Percentiles rank a stretch among this genome's conserved stretches.
Conservation (phyloP, 1,140 invertebrate genomes). For the Aporrectodea caliginosa region DNA sequence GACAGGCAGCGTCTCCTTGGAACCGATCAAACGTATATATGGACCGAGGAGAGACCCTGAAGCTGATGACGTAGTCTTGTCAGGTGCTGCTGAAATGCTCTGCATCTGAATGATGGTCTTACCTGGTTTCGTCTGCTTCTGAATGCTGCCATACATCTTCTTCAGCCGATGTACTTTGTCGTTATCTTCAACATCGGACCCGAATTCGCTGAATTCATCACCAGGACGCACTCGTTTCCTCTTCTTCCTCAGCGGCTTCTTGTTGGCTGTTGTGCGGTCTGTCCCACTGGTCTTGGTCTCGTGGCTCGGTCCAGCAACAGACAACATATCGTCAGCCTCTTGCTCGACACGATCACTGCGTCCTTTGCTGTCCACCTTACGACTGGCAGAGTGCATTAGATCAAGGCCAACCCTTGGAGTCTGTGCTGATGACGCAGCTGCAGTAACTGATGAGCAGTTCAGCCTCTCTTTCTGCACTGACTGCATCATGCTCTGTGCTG, state of each 20-base stretch:
- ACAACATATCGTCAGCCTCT: too few species aligned
- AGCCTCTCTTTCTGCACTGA: too few species aligned
- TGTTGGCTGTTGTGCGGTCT: too few species aligned
- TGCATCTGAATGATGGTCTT: background rate
- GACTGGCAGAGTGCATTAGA: too few species aligned
- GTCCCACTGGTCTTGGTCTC: too few species aligned
- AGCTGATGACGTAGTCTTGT: background rate
- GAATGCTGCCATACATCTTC: background rate
- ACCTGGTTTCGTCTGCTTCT: background rate
- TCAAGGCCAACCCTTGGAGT: too few species aligned
- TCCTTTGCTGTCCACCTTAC: too few species aligned
- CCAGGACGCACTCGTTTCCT: background rate
- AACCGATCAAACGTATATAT: constrained; percentile 67
- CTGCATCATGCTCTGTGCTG: too few species aligned
- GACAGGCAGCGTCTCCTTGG: constrained; percentile 65
- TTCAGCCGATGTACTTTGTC: background rate
- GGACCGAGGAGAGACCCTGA: constrained; percentile 39
- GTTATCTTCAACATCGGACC: background rate
- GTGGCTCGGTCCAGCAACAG: too few species aligned
- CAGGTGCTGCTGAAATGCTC: background rate
- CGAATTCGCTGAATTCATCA: background rate
- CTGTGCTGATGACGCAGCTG: too few species aligned
- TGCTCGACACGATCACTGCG: too few species aligned
- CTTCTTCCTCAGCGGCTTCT: background rate
- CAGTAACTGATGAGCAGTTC: too few species aligned